Conservation (phyloP, 1,140 invertebrate genomes). For the Hestina assimilis region DNA sequence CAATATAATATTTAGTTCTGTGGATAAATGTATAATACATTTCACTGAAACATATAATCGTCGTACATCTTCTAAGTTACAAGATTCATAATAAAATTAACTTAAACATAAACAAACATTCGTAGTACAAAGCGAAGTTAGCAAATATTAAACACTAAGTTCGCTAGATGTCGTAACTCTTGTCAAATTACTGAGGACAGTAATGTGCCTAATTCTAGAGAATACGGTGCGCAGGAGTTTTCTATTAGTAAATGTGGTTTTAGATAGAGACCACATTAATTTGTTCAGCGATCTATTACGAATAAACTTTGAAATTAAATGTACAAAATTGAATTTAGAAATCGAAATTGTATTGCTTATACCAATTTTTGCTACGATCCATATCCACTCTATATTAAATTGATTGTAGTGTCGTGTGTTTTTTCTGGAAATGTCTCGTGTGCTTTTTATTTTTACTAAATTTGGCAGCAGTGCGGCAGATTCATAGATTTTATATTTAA, state of each 20-base stretch:
- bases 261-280: constrained; percentile 22
- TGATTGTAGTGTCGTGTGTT: constrained; percentile 6
- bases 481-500: background rate
- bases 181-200: constrained; percentile 59
- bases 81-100: background rate
- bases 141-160: constrained; percentile 31
- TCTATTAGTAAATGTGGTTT: constrained; percentile 72
- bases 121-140: constrained; percentile 21
- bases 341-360: too few species aligned
- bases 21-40: too few species aligned
- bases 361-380: too few species aligned
- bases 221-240: constrained; percentile 61
- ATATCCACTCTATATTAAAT: too few species aligned
- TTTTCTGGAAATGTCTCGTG: too few species aligned
- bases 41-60: background rate
- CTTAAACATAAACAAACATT: constrained; percentile 2
- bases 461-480: too few species aligned
- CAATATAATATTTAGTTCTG: too few species aligned
- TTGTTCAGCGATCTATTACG: background rate
- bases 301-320: too few species aligned
- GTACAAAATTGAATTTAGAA: too few species aligned
- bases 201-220: constrained; percentile 67
- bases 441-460: too few species aligned
- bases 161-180: constrained; percentile 47
- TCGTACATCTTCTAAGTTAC: too few species aligned